Evolutionary conservation across 2,888 invertebrate species (phyloP).

Genomic region (Drosophila tanythrix): DNA sequence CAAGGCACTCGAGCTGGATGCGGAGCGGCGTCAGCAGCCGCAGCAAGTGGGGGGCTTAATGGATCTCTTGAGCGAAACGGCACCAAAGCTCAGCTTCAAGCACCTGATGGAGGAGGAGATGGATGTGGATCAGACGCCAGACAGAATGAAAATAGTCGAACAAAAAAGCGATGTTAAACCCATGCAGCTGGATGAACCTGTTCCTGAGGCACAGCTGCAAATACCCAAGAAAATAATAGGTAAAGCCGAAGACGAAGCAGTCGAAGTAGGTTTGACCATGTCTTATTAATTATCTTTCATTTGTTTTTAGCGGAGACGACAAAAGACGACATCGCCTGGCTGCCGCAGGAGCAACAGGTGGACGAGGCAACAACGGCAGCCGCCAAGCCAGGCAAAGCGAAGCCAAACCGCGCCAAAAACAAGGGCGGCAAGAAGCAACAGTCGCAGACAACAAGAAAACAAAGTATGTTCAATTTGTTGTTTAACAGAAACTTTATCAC

Average conservation of each 20-base stretch:
- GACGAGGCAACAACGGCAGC: not conserved
- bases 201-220: not conserved
- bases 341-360: conserved; percentile 36
- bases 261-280: not conserved
- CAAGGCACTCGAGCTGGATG: conserved; percentile 87
- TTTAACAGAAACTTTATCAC: not conserved
- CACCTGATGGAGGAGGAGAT: conserved; percentile 41
- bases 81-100: conserved; percentile 47
- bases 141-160: not conserved
- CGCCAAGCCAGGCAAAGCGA: conserved; percentile 30
- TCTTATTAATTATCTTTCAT: not conserved
- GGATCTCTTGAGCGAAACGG: conserved; percentile 32
- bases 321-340: conserved; percentile 49
- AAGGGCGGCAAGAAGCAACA: conserved; percentile 45
- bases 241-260: not conserved
- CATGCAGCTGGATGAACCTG: conserved; percentile 6
- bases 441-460: not conserved
- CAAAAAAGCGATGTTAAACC: not conserved
- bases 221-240: not conserved
- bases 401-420: conserved; percentile 35
- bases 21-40: conserved; percentile 58
- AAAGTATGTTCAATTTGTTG: conserved; percentile 8
- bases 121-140: not conserved
- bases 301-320: conserved; percentile 1
- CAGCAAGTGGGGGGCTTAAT: conserved; percentile 35